Evolutionary conservation across 2,888 invertebrate species (phyloP).

Genomic region (Sphaerophoria rueppellii): DNA sequence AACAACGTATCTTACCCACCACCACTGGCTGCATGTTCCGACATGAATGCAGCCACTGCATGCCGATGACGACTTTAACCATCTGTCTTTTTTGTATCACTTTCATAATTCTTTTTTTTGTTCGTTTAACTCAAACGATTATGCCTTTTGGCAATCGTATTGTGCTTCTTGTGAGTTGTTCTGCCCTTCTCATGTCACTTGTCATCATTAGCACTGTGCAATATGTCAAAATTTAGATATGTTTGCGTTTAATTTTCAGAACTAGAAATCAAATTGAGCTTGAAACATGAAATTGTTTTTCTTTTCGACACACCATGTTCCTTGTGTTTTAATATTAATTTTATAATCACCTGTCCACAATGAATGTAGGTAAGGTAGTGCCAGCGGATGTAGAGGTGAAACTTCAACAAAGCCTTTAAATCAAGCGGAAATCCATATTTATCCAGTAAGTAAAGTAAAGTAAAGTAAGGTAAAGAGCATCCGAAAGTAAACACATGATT

Average conservation of each 20-base stretch:
- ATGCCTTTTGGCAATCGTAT: conserved; percentile 59
- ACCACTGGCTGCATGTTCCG: conserved; percentile 35
- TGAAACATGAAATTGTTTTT: conserved; percentile 38
- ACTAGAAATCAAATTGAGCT: conserved; percentile 40
- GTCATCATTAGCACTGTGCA: conserved; percentile 68
- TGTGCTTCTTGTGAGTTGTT: conserved; percentile 45
- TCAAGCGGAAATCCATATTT: too few species aligned
- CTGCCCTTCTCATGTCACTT: conserved; percentile 64
- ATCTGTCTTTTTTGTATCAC: conserved; percentile 54
- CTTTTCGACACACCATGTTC: background rate
- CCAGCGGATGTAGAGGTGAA: background rate
- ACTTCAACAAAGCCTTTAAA: too few species aligned
- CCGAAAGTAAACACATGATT: too few species aligned
- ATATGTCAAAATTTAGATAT: conserved; percentile 52
- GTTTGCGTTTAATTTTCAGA: conserved; percentile 14
- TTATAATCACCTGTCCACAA: conserved; percentile 47
- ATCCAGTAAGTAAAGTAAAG: too few species aligned
- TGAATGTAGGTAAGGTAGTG: background rate
- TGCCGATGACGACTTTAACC: conserved; percentile 44
- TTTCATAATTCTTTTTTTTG: conserved; percentile 3
- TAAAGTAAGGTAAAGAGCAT: too few species aligned
- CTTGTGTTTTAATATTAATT: conserved; percentile 64
- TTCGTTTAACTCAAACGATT: background rate
- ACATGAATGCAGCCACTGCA: background rate
- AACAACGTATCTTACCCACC: background rate